Conservation (phyloP, 35 echinoderm and acorn worm species). For the Amphiura filiformis region DNA sequence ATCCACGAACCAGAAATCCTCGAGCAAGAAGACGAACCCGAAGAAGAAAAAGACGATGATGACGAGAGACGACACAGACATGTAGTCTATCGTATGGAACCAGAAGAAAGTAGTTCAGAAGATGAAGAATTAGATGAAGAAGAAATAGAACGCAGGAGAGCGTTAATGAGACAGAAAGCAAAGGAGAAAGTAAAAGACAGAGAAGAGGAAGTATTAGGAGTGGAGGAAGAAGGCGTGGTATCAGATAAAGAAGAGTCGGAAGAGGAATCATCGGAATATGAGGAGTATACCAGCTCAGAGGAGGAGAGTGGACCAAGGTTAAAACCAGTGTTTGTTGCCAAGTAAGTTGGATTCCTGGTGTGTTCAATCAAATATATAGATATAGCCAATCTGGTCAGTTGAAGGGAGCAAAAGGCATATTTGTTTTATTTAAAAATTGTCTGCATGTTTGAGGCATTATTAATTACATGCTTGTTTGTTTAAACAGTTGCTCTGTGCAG, state of each 20-base stretch:
- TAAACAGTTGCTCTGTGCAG: no score
- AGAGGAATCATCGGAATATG: constrained; percentile 88
- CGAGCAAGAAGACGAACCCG: constrained; percentile 33
- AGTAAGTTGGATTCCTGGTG: constrained; percentile 43
- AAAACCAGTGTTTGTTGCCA: constrained; percentile 95
- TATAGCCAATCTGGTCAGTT: no score
- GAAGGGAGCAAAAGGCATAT: no score
- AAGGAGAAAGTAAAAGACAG: constrained; percentile 17
- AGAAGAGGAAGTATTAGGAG: constrained; percentile 50
- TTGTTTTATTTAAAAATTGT: no score
- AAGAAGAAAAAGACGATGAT: constrained; percentile 11
- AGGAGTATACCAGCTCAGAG: constrained; percentile 88
- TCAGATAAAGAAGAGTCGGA: constrained; percentile 61
- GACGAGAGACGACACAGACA: background rate
- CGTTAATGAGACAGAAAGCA: constrained; percentile 63
- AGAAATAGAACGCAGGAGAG: constrained; percentile 74
- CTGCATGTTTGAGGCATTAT: no score
- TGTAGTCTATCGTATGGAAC: constrained; percentile 56
- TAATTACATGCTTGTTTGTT: no score
- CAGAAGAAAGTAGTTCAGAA: constrained; percentile 85
- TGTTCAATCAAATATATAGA: no score
- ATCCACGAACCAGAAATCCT: constrained; percentile 74
- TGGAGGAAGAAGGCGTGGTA: constrained; percentile 56
- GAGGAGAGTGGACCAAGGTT: constrained; percentile 88
- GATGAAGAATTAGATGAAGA: constrained; percentile 93